Base-by-base conservation (phyloP, 1,140 invertebrate genomes). In the Hermatobates lingyangjiaoensis region DNA sequence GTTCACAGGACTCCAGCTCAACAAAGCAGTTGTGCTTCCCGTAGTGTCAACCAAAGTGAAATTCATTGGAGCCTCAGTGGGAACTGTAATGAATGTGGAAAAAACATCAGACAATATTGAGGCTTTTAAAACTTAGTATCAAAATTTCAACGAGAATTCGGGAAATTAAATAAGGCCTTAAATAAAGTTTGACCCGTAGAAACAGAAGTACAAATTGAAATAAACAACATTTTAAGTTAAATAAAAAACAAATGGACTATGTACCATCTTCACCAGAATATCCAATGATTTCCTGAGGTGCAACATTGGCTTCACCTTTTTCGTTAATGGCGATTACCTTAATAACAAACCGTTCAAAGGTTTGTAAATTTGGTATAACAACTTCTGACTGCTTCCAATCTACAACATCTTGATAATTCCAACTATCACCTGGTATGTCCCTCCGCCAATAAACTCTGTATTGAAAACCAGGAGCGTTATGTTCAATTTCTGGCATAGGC, bases 401-500 rank as follows among this genome's bases (percentile, higher is more conserved):
- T 1, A 68, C 67, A 45, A 92, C 79, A 52, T 87, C 80, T 55
- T 78, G 71, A 21, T 72, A 74, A 54, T 73, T 69, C 79, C 85
- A 94, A 20, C 71, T 61, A 60, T 76, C 74, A 7, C 81, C 82
- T 0, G 77, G 73, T 54, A 84, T 80, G 62, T 92, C 80, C 49
- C 81, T 73, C 60, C 81, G 82, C 72, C 87, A 95, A 53, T 77
- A 84, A 3, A 98, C 80, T 54, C 82, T 74, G 64, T 98, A 98
- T 60, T 82, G 79, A 67, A 99, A 95, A 45, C 80, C 80, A 0
- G 87, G 87, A 0, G 81, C 94, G 72, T 97, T 94, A 65, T 98
- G 94, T 57, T 97, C 89, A 59, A 96, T 89, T 67, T 90, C 79
- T 0, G 90, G 83, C 91, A 98, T 95, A 50, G 81, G 78, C 80